Evolutionary conservation across 2,113 vertebrate species (phyloP), one percentile per base, ranked within the genome.

Genomic region (Chlamydotis undulata): DNA sequence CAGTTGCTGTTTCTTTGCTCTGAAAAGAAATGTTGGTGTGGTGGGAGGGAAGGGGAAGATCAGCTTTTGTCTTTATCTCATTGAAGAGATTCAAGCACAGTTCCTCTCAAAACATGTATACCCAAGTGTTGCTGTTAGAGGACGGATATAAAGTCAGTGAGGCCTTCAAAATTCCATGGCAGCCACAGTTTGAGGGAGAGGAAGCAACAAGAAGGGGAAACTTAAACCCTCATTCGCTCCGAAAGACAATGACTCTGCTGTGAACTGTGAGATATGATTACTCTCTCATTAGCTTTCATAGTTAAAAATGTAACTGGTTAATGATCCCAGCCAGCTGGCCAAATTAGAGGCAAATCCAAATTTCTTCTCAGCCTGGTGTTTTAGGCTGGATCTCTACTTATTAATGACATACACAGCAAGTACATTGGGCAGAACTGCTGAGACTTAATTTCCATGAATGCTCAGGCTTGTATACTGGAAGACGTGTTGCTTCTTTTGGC

Each of bases 1-100:
- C 82, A 85, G 37, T 90, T 84, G 70, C 90, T 84, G 60, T 89
- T 96, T 75, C 88, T 92, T 91, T 75, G 61, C 85, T 93, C 37
- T 80, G 56, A 67, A 10, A 50, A 77, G 71, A 83, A 83, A 86
- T n/a, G 14, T 57, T 75, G 49, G 24, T 73, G 50, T 69, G 67
- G 21, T 83, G 12, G 28, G 59, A 88, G 10, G 10, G 6, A 3
- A 31, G 29, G 19, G 19, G 6, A 69, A 53, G 52, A 47, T 55
- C 19, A 63, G 49, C 56, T 75, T 89, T 92, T 91, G 33, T 71
- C 31, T 52, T 81, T 5, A 2, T 80, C 24, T 61, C 4, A n/a
- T 81, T 90, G 41, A 49, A 83, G 45, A 73, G 39, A 2, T 65
- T 91, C 31, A 59, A 60, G 23, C 12, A 18, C 1, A 2, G 57